Base-by-base conservation (phyloP, 2,797 vertebrate species). In the Spizella passerina region DNA sequence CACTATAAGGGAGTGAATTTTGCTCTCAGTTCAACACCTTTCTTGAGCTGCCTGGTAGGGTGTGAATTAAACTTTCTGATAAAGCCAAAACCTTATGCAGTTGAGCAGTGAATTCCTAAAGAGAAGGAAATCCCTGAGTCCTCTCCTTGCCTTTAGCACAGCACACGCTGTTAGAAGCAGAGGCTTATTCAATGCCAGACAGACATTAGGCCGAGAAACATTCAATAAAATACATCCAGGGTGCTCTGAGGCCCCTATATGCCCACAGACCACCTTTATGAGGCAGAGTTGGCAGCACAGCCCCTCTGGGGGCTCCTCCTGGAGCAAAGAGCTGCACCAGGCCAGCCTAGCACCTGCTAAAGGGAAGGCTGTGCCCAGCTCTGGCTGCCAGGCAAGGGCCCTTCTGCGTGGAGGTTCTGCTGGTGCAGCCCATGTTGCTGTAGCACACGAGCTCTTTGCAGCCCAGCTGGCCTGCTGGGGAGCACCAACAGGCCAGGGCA, bases 361-460 rank as follows among this genome's bases (percentile, higher is more conserved):
- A 78, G 6, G 19, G 21, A 55, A 49, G 27, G 43, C 14, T 88
- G 64, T 2, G 4, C 27, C 29, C 3, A 0, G 14, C 15, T 64
- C 41, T 19, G 27, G 16, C 56, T 68, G 41, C 52, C 57, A 16
- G 41, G 61, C 10, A 32, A 17, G 9, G 12, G 7, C 18, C 22
- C 16, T 72, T 70, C 16, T 5, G 2, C 0, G 0, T 4, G 46
- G 55, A 90, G 43, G 32, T 4, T 38, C 14, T 76, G 39, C 43
- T 26, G 36, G 14, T 32, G 36, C 52, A 80, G 32, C 14, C 30
- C 39, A 16, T 1, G 2, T 0, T 10, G 30, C 17, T 41, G 10
- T 0, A 14, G 46, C 0, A 18, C 63, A 38, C 0, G 0, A 77
- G 64, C 20, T 47, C 36, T 44, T 0, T 24, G 59, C 59, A 81